phyloP scores from a whole-genome alignment of 2,113 vertebrate genomes.

The Aptenodytes patagonicus region DNA sequence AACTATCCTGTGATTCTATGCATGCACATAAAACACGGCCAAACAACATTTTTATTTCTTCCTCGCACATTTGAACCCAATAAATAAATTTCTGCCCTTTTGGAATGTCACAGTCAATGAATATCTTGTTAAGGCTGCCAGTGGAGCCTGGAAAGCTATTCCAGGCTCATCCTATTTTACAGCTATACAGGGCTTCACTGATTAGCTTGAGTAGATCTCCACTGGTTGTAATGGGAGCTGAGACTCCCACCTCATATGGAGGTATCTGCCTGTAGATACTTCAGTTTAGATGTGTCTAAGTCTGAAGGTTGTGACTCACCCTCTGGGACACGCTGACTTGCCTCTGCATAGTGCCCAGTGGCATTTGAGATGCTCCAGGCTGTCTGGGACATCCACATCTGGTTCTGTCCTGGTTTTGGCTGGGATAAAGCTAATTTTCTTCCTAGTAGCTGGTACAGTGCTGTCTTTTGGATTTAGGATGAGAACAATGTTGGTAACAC shows the following conservation, averaged over 20 bases:
- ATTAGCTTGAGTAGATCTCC: not conserved
- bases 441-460: too few relatives aligned
- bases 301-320: not conserved
- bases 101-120: not conserved
- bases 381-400: not conserved
- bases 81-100: not conserved
- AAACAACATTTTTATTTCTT: not conserved
- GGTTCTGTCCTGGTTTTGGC: too few relatives aligned
- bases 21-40: not conserved
- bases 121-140: not conserved
- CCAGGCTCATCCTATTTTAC: not conserved
- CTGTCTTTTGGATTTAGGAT: too few relatives aligned
- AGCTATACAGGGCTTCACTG: not conserved
- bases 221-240: not conserved
- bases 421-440: too few relatives aligned
- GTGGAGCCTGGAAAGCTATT: not conserved
- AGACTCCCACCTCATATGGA: not conserved
- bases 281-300: not conserved
- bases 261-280: not conserved
- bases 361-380: not conserved
- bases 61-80: not conserved
- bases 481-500: too few relatives aligned
- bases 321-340: not conserved
- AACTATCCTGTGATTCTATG: not conserved
- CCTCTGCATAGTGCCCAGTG: not conserved